Conservation (phyloP, 2,888 invertebrate species). For the Dicycla oo region DNA sequence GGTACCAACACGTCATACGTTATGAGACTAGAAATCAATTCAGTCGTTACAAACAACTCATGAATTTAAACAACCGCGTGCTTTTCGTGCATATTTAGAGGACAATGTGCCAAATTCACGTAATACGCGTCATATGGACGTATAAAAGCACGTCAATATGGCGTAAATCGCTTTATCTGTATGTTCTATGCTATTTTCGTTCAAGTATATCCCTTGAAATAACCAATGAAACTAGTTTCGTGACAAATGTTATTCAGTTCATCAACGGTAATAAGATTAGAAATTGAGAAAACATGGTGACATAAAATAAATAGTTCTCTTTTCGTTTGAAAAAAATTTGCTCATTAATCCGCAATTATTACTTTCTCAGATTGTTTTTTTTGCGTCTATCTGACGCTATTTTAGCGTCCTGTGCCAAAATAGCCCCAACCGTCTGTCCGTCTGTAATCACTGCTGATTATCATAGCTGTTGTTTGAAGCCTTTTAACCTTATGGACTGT, state of each 20-base stretch:
- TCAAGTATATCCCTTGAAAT: background rate
- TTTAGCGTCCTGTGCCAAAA: background rate
- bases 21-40: background rate
- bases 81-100: background rate
- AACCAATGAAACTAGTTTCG: background rate
- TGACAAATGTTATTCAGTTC: conserved; percentile 4
- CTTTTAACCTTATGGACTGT: too few relatives aligned
- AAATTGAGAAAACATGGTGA: background rate
- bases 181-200: background rate
- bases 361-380: background rate
- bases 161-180: background rate
- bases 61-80: background rate
- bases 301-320: background rate
- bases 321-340: background rate
- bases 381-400: background rate
- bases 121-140: too few relatives aligned
- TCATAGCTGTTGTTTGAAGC: background rate
- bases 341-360: background rate
- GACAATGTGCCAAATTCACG: background rate
- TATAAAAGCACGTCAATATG: background rate
- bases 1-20: background rate
- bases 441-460: background rate
- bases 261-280: background rate
- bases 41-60: background rate
- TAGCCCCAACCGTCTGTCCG: background rate